These are phyloP conservation scores for Polymixis lichenea DNA, from an alignment of 2,888 invertebrate genomes.

Conservation along the genomic window DNA sequence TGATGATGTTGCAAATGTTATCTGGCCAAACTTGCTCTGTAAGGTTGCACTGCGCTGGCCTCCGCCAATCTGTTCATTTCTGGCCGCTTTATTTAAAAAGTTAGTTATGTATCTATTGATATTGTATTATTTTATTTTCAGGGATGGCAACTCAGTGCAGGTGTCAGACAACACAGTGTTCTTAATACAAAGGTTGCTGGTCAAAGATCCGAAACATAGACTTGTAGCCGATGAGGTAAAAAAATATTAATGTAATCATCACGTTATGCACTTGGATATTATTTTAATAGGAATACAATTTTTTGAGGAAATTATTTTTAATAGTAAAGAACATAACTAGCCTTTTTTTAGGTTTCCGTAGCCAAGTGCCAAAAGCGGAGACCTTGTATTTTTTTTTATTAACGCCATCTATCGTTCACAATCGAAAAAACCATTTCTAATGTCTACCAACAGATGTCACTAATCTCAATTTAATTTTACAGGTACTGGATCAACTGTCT, in stretches of 20 bases:
- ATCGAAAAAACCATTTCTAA: neutral
- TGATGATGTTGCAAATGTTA: too few species aligned
- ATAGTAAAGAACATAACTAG: neutral
- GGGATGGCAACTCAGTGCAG: conserved; percentile 88
- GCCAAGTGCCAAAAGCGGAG: neutral
- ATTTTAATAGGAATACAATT: neutral
- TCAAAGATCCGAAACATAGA: conserved; percentile 92
- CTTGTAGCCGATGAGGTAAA: conserved; percentile 92
- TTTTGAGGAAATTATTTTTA: neutral
- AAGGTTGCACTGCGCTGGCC: too few species aligned
- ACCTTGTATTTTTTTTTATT: neutral
- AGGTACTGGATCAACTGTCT: conserved; percentile 90
- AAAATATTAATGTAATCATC: neutral
- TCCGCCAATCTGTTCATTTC: neutral
- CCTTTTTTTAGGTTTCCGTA: neutral
- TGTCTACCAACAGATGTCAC: conserved; percentile 26
- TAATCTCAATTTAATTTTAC: conserved; percentile 39
- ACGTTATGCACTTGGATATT: neutral
- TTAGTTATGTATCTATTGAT: neutral
- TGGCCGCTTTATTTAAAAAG: neutral
- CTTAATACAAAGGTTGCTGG: conserved; percentile 92
- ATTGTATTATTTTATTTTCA: conserved; percentile 72
- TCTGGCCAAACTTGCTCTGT: neutral
- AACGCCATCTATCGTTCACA: conserved; percentile 6
- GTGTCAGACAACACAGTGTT: conserved; percentile 92